Evolutionary conservation across 2,797 vertebrate genomes (phyloP).

Genomic region (Nothura maculosa): DNA sequence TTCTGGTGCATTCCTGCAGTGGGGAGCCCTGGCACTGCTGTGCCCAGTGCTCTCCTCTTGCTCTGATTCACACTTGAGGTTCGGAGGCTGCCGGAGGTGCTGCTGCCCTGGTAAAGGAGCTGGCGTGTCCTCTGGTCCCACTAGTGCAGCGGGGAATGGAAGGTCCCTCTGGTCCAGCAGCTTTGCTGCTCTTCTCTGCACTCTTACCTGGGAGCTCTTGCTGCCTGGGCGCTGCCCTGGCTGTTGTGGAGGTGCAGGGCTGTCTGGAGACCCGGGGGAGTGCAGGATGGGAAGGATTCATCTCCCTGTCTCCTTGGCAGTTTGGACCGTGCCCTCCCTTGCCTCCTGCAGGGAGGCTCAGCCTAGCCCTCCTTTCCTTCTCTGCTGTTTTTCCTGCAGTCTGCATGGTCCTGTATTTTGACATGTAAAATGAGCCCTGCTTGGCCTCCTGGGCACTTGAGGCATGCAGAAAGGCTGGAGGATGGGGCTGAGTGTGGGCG

Average conservation of each 20-base stretch:
- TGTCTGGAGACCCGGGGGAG: not conserved
- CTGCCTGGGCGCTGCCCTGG: not conserved
- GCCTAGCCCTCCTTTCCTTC: not conserved
- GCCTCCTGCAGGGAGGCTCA: not conserved
- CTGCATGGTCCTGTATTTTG: not conserved
- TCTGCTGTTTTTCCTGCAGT: not conserved
- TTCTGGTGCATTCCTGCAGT: too few species aligned
- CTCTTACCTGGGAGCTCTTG: not conserved
- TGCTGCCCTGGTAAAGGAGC: too few species aligned
- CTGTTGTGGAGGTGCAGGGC: too few species aligned
- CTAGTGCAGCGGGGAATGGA: too few species aligned
- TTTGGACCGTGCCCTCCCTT: not conserved
- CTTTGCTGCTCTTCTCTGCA: not conserved
- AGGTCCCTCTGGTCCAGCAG: not conserved
- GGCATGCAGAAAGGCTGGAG: not conserved
- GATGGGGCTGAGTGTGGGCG: not conserved
- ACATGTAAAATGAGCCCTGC: not conserved
- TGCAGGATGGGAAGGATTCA: not conserved
- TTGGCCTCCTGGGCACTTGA: not conserved
- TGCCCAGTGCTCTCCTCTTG: too few species aligned
- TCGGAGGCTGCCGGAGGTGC: too few species aligned
- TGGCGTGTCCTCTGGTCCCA: too few species aligned
- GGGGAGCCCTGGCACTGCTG: too few species aligned
- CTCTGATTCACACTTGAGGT: too few species aligned
- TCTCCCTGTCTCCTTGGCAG: not conserved